Conservation (phyloP, 2,888 invertebrate genomes). For the Nomada fucata region DNA sequence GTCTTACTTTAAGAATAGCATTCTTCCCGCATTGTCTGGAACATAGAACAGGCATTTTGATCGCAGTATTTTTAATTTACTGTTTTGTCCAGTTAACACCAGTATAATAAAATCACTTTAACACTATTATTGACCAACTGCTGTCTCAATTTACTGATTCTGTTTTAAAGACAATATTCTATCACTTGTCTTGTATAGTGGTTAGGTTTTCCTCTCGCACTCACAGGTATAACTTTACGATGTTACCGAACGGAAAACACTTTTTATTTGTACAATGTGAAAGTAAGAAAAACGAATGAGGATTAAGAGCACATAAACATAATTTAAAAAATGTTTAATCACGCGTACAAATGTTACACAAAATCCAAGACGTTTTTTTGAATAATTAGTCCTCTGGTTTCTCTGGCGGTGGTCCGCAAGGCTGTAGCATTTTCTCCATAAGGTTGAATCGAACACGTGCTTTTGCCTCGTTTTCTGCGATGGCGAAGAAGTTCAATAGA, state of each 20-base stretch:
- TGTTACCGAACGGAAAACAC: background rate
- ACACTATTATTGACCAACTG: background rate
- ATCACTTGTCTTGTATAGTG: background rate
- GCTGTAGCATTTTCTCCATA: slow-evolving; percentile 99
- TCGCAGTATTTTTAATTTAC: background rate
- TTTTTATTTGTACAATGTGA: slow-evolving; percentile 2
- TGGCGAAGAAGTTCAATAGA: slow-evolving; percentile 95
- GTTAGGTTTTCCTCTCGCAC: background rate
- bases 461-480: slow-evolving; percentile 98
- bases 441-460: slow-evolving; percentile 97
- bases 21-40: slow-evolving; percentile 90
- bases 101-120: background rate
- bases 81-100: background rate
- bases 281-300: background rate
- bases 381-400: slow-evolving; percentile 93
- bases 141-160: background rate
- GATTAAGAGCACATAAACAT: background rate
- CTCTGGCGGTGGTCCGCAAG: slow-evolving; percentile 99
- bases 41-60: slow-evolving; percentile 89
- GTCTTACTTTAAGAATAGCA: slow-evolving; percentile 90
- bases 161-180: background rate
- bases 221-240: background rate
- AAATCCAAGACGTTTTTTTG: background rate
- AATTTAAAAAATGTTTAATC: slow-evolving; percentile 7
- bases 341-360: background rate